phyloP scores from a whole-genome alignment of 2,888 invertebrate species.

The Brachyptera risi region DNA sequence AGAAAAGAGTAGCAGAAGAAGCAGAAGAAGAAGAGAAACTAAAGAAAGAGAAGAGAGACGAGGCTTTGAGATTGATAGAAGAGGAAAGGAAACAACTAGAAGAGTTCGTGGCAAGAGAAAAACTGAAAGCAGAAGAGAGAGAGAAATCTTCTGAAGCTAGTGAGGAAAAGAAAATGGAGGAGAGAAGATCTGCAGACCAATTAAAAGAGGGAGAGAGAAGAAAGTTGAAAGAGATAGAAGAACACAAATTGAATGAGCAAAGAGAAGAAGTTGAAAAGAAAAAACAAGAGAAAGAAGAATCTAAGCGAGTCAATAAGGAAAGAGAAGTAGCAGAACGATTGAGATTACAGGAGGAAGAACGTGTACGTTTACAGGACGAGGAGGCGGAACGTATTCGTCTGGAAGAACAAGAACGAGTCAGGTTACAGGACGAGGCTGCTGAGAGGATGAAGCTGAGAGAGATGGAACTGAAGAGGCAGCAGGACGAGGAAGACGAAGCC shows the following conservation, averaged over 20 bases:
- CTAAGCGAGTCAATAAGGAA: neutral
- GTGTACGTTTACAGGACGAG: neutral
- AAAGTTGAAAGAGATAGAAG: neutral
- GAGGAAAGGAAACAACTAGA: neutral
- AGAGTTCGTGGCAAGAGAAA: neutral
- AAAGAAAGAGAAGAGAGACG: neutral
- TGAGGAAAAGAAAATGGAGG: neutral
- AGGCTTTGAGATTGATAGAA: neutral
- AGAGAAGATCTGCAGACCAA: neutral
- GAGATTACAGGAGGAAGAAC: neutral
- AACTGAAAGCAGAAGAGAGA: neutral
- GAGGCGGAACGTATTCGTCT: neutral
- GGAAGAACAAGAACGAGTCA: neutral
- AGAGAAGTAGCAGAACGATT: neutral
- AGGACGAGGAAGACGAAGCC: neutral
- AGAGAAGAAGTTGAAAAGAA: neutral
- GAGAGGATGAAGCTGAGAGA: neutral
- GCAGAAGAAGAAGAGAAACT: neutral
- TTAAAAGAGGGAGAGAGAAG: neutral
- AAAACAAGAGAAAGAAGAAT: neutral
- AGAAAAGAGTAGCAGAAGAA: neutral
- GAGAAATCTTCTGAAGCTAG: constrained; percentile 3
- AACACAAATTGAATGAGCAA: neutral
- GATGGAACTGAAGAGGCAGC: neutral
- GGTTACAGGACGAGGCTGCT: neutral